Evolutionary conservation across 2,888 invertebrate species (phyloP), one percentile per base, ranked within the genome.

Genomic region (Fabriciana adippe): DNA sequence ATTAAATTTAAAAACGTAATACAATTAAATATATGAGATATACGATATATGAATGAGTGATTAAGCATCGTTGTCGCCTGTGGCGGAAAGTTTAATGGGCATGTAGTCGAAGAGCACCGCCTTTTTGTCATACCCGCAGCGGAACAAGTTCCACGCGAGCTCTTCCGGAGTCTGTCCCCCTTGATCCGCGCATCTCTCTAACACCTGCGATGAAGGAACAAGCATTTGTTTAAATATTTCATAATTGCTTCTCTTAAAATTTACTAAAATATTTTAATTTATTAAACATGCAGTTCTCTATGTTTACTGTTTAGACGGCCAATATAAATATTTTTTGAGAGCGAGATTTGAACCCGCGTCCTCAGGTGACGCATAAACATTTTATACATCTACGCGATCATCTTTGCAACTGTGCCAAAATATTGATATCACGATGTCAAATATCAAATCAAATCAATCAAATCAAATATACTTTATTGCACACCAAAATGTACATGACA

Each of bases 81-180:
- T 78, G 21, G 31, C 69, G 54, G 26, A 26, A 6, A 26, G n/a
- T 11, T 67, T 65, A 3, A 79, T 73, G 2, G 89, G 87, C 87
- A 88, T 86, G 79, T 86, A 86, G 56, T 88, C 84, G 76, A 89
- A 88, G 18, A 89, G 82, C 0, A 86, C 78, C 0, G 89, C 84
- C 75, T 91, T 92, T 74, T 85, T 85, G 69, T 90, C 86, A 77
- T 85, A 88, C 1, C 89, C 89, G 74, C 92, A 92, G 16, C 87
- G 85, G 81, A 92, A 90, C 50, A 92, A 76, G 73, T 86, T 87
- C 92, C 92, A 92, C 0, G 92, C 91, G 21, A 84, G 75, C 61
- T 90, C 90, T 62, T 89, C 90, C 0, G 92, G 91, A 0, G 81
- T 80, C 55, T 86, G 85, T 0, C 84, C 87, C 0, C 76, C 72